Evolutionary conservation across 2,888 invertebrate genomes (phyloP), one percentile per base, ranked within the genome.

Genomic region (Geotrupes spiniger): DNA sequence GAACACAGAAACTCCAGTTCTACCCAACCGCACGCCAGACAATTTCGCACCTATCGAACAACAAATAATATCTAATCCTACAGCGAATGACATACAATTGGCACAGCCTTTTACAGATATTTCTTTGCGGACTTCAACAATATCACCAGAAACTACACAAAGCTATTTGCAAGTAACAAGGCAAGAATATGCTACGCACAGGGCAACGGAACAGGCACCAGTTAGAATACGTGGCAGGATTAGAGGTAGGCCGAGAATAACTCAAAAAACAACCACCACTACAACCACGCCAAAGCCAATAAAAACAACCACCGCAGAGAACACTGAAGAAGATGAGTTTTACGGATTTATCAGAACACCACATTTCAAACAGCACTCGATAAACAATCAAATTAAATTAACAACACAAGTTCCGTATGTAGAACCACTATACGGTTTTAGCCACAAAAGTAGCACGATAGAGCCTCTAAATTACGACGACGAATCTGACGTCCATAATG

Each of bases 331-430:
- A 28, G 72, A 73, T 47, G 71, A 75, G 52, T 74, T 73, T 44
- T 78, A 76, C 52, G 78, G 77, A 10, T 78, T 78, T 54, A 74
- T 77, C 51, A 70, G 76, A 42, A 61, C 68, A 25, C 77, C 78
- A n/a, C 74, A 65, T 50, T 77, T 73, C 60, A 67, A 60, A 25
- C 51, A 49, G 36, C 54, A 58, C 16, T 28, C 46, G 4, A 25
- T 36, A 17, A 33, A 33, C 38, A 6, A 8, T 2, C 9, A 33
- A 33, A 33, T 14, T 33, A 2, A 33, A 42, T 15, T 36, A 38
- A 11, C 10, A 2, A 11, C 12, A 6, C 42, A 10, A 17, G 21
- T 17, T 12, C 15, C 16, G 2, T 25, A 38, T 4, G 8, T n/a
- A 8, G 21, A 38, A n/a, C 38, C 17, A 6, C 14, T 38, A 9